These are phyloP conservation scores for Tenebrio molitor DNA, from an alignment of 1,140 invertebrate genomes.

Conservation along the genomic window DNA sequence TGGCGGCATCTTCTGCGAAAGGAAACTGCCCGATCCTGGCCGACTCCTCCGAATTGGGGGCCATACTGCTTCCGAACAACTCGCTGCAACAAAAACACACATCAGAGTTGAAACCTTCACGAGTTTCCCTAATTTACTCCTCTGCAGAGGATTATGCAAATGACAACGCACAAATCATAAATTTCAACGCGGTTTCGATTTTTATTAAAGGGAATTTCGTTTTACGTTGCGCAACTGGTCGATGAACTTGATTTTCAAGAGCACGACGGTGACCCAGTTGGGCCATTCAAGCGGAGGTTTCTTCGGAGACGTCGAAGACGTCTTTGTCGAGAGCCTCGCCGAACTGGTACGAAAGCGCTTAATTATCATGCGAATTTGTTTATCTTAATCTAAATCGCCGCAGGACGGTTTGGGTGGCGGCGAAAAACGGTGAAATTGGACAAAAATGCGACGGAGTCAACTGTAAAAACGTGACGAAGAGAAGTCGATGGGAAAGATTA, in stretches of 20 bases:
- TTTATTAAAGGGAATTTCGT: not conserved
- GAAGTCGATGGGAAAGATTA: too few relatives aligned
- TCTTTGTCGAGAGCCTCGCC: too few relatives aligned
- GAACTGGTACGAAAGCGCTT: too few relatives aligned
- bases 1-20: constrained; percentile 58
- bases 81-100: constrained; percentile 57
- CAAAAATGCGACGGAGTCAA: too few relatives aligned
- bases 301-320: too few relatives aligned
- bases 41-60: constrained; percentile 60
- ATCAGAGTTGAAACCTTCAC: not conserved
- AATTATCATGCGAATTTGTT: too few relatives aligned
- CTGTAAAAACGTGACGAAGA: too few relatives aligned
- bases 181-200: constrained; percentile 3
- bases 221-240: not conserved
- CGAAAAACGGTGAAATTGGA: too few relatives aligned
- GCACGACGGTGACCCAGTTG: not conserved
- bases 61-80: constrained; percentile 61
- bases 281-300: too few relatives aligned
- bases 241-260: constrained; percentile 5
- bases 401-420: too few relatives aligned
- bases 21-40: constrained; percentile 52
- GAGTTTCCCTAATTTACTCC: not conserved
- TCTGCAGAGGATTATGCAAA: not conserved
- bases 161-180: not conserved
- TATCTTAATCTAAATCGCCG: too few relatives aligned